A percentile compares a stretch with the other conserved stretches of the same genome.
These are phyloP conservation scores for Paguma larvata DNA, from an alignment of 2,797 vertebrate species.

Conservation along the genomic window DNA sequence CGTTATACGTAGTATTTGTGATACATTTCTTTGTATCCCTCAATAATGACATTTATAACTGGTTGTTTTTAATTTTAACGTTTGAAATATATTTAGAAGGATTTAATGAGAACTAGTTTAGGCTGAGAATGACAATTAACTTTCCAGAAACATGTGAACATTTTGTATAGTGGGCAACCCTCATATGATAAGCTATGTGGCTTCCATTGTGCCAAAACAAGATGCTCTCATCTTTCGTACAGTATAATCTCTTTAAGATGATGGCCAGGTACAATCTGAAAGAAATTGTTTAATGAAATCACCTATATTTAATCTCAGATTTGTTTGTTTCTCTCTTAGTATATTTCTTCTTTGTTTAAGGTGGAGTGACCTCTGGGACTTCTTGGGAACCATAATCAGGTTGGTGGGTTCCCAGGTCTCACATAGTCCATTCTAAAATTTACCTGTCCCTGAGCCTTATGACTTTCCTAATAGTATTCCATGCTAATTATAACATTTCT, in stretches of 20 bases:
- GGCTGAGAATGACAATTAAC: background rate
- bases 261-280: background rate
- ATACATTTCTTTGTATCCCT: background rate
- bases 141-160: background rate
- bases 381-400: background rate
- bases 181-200: background rate
- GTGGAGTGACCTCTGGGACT: background rate
- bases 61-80: background rate
- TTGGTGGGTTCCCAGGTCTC: background rate
- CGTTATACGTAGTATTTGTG: background rate
- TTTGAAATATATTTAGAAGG: background rate
- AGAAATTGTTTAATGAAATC: background rate
- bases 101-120: constrained; percentile 1
- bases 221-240: background rate
- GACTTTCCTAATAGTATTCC: background rate
- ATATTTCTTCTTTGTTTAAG: background rate
- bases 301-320: background rate
- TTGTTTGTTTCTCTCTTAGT: background rate
- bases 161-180: background rate
- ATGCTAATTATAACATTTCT: background rate
- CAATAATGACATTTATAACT: background rate
- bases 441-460: background rate
- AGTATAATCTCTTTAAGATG: background rate
- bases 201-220: background rate
- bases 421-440: background rate